Percentiles rank a stretch among this genome's conserved stretches.
Evolutionary conservation across 2,113 vertebrate genomes (phyloP).

Genomic region (Elephas maximus): DNA sequence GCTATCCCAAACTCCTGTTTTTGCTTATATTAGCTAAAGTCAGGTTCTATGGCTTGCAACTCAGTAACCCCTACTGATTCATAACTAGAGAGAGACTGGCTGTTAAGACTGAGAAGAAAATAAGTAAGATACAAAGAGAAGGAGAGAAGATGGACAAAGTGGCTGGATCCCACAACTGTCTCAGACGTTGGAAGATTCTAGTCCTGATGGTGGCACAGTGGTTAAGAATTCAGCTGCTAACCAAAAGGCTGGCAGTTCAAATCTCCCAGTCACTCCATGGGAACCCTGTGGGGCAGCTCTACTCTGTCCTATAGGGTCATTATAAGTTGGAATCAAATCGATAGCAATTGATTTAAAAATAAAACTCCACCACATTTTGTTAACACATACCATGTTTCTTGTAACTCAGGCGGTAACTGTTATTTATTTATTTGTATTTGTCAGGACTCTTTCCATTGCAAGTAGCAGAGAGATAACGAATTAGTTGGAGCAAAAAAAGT

Average conservation of each 20-base stretch:
- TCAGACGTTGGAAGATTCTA: neutral
- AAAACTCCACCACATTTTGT: neutral
- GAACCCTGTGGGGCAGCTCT: too few species aligned
- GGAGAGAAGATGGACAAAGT: neutral
- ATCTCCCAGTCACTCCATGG: too few species aligned
- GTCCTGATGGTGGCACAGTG: neutral
- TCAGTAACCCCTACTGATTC: constrained; percentile 9
- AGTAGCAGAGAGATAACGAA: constrained; percentile 1
- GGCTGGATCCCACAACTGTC: neutral
- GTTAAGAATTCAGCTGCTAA: too few species aligned
- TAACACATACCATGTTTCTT: neutral
- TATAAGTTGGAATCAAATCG: too few species aligned
- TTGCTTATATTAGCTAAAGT: constrained; percentile 13
- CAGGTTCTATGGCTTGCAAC: neutral
- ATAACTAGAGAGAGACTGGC: neutral
- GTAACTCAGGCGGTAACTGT: neutral
- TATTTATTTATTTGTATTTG: neutral
- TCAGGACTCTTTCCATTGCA: neutral
- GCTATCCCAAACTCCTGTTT: neutral
- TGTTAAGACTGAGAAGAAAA: constrained; percentile 3
- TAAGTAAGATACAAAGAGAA: neutral
- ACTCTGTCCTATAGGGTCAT: too few species aligned
- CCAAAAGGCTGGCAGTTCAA: too few species aligned
- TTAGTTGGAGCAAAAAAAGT: neutral
- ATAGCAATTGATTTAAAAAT: neutral